Evolutionary conservation across 1,140 invertebrate genomes (phyloP), one percentile per base, ranked within the genome.

Genomic region (Drosophila carrolli): DNA sequence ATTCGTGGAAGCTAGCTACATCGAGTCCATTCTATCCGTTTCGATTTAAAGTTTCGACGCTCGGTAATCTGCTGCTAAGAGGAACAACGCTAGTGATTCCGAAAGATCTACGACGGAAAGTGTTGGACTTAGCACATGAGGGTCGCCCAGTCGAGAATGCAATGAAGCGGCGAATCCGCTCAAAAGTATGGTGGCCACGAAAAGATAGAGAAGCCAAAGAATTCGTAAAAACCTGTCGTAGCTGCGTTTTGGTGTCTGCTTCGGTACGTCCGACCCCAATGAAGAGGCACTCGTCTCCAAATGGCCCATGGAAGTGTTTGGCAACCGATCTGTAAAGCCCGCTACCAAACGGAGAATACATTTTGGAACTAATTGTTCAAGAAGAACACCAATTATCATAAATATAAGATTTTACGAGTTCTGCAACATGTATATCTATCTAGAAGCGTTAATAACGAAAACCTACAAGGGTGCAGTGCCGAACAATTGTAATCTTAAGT

Each of bases 1-100:
- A 53, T 53, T 27, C 50, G n/a, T 50, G 43, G 43, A 44, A 16
- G 16, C 40, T 41, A 41, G 40, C 40, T 13, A 41, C 40, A 41
- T 41, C 13, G 13, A 41, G 40, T 41, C 40, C 13, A n/a, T 41
- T 41, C 40, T 41, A 14, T 41, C 13, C 40, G 11, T 41, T 41
- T n/a, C n/a, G 40, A 41, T 41, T 41, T 41, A 13, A 41, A 41
- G 40, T 41, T 5, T 41, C 40, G 0, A 11, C 40, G 13, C 40
- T 41, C 40, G 40, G 40, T 41, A 41, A 41, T 41, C 1, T 41
- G 13, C 40, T 41, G n/a, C n/a, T n/a, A n/a, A n/a, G n/a, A n/a
- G 40, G 13, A 41, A 41, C 13, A 41, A 41, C 5, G 40, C 11
- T 41, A 41, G 40, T 41, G 40, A n/a, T 41, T 11, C 40, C 40